Base-by-base conservation (phyloP, 2,888 invertebrate genomes). In the Bursaphelenchus okinawaensis region DNA sequence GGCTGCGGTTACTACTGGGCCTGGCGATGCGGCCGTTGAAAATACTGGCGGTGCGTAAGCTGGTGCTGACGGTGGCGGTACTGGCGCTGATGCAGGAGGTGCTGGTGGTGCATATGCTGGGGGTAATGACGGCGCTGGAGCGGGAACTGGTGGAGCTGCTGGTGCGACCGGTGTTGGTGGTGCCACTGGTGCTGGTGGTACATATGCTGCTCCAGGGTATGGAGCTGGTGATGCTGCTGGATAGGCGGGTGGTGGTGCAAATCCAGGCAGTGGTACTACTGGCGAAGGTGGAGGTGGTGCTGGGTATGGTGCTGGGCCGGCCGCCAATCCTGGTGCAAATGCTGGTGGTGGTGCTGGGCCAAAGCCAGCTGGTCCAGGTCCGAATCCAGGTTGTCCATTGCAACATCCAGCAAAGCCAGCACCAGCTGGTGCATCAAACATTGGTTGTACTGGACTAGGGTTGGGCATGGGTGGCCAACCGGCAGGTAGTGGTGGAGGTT, bases 181-280 rank as follows among this genome's bases (percentile, higher is more conserved):
- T 29, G 40, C 59, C 19, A 40, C 16, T 27, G 59, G n/a, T 8
- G 59, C n/a, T 59, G 59, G 59, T n/a, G 58, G 59, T n/a, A 51
- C 23, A 9, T 16, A 31, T 29, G 59, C 40, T 8, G 54, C 54
- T n/a, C 26, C 23, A n/a, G 54, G 54, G 19, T 54, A 54, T 4
- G 54, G 54, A 4, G 40, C 40, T 40, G 40, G 40, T 3, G n/a
- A 12, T 40, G 40, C n/a, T 40, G 40, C n/a, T 40, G 40, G 40
- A 40, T n/a, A 40, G 40, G 40, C 7, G 61, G 52, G 59, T 16
- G 23, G 54, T 16, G 54, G 16, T 54, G 54, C 54, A 12, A 16
- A 54, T 54, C 12, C 54, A 16, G 54, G 54, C 51, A 61, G 24
- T 16, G 56, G 12, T 22, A 12, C 19, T 22, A 4, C 54, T 22